Percentiles rank a stretch among this genome's conserved stretches.
These are phyloP conservation scores for Hydroisotoma schaefferi DNA, from an alignment of 2,888 invertebrate species.

Conservation along the genomic window DNA sequence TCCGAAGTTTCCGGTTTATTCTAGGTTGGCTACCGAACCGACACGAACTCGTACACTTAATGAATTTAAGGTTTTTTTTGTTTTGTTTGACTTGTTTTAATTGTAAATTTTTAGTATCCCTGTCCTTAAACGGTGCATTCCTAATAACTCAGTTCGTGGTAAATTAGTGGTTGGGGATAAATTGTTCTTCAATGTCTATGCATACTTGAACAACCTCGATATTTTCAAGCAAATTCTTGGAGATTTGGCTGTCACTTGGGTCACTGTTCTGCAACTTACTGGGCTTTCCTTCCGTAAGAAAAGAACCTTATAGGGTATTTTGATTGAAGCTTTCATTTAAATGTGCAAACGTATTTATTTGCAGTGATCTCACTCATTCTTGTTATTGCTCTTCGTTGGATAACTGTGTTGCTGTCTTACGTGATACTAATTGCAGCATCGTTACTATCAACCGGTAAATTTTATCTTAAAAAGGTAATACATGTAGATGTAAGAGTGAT, in stretches of 20 bases:
- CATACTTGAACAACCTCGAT: constrained; percentile 81
- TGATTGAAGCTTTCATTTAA: background rate
- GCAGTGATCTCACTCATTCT: constrained; percentile 76
- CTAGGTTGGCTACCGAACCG: constrained; percentile 64
- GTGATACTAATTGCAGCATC: constrained; percentile 78
- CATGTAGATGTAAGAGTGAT: background rate
- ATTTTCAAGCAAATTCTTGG: constrained; percentile 80
- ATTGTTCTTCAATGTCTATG: constrained; percentile 65
- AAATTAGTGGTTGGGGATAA: constrained; percentile 62
- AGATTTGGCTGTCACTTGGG: constrained; percentile 85
- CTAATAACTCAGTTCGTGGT: constrained; percentile 51
- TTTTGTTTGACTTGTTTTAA: no score
- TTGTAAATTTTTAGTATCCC: constrained; percentile 51
- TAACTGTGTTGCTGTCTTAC: constrained; percentile 81
- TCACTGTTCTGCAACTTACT: constrained; percentile 74
- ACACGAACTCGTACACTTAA: no score
- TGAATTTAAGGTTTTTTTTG: no score
- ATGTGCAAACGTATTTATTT: constrained; percentile 39
- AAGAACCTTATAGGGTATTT: background rate
- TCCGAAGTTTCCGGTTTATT: constrained; percentile 72
- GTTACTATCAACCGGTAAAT: constrained; percentile 66
- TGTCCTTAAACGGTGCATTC: constrained; percentile 83
- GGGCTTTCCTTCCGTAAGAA: constrained; percentile 72
- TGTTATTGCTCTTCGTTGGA: constrained; percentile 76
- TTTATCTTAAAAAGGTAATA: constrained; percentile 3